Evolutionary conservation across 2,888 invertebrate species (phyloP), one percentile per base, ranked within the genome.

Genomic region (Heliconius sara): DNA sequence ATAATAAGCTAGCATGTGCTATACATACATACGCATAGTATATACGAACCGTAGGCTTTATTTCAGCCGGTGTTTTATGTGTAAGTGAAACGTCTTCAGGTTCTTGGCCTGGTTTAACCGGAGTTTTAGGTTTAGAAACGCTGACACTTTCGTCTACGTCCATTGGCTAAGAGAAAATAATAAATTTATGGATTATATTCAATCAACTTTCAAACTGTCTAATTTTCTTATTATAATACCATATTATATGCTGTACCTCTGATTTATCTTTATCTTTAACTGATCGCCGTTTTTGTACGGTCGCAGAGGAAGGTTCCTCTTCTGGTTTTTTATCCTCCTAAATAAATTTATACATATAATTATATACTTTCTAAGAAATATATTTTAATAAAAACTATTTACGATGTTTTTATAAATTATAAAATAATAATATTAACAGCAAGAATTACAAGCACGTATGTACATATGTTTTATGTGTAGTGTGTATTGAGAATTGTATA

Each of bases 61-160:
- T 93, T 85, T 95, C 93, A 79, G 95, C 91, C 34, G 95, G 95
- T 87, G 94, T 95, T 91, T 93, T 95, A 85, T 95, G 95, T 89
- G 94, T 94, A 65, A 94, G 91, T 76, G 93, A 92, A 83, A 94
- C 95, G 2, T 94, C 93, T 87, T 95, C 95, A 76, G 95, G 95
- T 84, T 92, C 90, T 82, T 92, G 87, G 79, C 89, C 94, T 85
- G 94, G 93, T 83, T 93, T 94, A 65, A 84, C 88, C 68, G 92
- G 91, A 81, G 89, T 80, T 84, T 93, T 95, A 63, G 94, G 95
- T 83, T 93, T 93, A 77, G 91, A 89, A 65, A 95, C 80, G 83
- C 89, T 94, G 82, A 94, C 88, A 83, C 88, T 94, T 95, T 96
- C 89, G 89, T 95, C 91, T 91, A 94, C 91, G 67, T 95, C 95